Evolutionary conservation across 1,140 invertebrate species (phyloP).

Genomic region (Pissodes strobi): DNA sequence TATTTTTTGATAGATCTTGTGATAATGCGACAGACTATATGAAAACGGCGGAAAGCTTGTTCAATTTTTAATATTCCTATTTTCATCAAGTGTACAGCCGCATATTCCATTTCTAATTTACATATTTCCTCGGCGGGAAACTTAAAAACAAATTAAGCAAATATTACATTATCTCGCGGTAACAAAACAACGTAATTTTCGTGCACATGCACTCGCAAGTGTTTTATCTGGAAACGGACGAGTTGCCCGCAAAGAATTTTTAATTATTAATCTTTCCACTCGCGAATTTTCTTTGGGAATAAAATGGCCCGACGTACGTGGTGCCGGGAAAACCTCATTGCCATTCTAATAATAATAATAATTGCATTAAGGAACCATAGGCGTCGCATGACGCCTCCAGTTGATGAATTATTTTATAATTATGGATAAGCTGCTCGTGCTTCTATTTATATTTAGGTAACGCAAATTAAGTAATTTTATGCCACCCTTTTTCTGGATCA

Average conservation of each 20-base stretch:
- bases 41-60: too few species aligned
- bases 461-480: too few species aligned
- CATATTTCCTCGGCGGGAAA: conserved; percentile 8
- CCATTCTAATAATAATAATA: conserved; percentile 23
- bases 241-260: conserved; percentile 25
- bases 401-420: too few species aligned
- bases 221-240: conserved; percentile 17
- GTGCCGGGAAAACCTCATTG: conserved; percentile 16
- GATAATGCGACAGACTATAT: too few species aligned
- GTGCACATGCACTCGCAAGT: too few species aligned
- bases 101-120: conserved; percentile 10
- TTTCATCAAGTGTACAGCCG: conserved; percentile 1
- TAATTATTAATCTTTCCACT: conserved; percentile 27
- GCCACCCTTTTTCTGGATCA: too few species aligned
- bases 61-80: neutral
- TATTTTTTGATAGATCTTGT: too few species aligned
- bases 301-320: conserved; percentile 24
- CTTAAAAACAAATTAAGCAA: conserved; percentile 13
- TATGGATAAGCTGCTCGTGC: too few species aligned
- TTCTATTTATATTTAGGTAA: too few species aligned
- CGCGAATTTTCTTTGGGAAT: conserved; percentile 19
- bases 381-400: too few species aligned
- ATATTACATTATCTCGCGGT: conserved; percentile 11
- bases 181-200: conserved; percentile 13
- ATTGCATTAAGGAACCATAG: conserved; percentile 8